phyloP scores from a whole-genome alignment of 1,140 invertebrate species.

The Achroia grisella region DNA sequence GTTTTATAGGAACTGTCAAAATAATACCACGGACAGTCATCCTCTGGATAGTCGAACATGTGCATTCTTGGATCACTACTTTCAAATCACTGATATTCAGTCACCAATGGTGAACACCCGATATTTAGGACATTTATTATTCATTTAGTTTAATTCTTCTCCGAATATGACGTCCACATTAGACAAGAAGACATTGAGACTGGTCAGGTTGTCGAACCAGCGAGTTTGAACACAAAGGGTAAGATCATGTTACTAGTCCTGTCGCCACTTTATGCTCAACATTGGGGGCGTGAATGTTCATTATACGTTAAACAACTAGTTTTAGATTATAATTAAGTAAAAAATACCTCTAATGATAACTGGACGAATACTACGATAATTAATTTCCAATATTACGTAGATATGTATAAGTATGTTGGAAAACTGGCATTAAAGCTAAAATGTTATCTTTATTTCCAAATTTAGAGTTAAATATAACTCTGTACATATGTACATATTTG shows the following conservation, averaged over 20 bases:
- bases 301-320: constrained; percentile 19
- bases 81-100: constrained; percentile 21
- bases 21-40: constrained; percentile 71
- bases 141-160: constrained; percentile 27
- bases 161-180: constrained; percentile 44
- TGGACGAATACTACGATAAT: no score
- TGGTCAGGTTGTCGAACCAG: constrained; percentile 54
- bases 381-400: no score
- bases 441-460: no score
- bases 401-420: no score
- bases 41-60: constrained; percentile 51
- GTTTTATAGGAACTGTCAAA: constrained; percentile 71
- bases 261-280: constrained; percentile 35
- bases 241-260: constrained; percentile 39
- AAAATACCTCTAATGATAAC: no score
- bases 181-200: constrained; percentile 44
- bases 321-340: no score
- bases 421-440: no score
- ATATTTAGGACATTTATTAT: constrained; percentile 15
- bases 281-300: constrained; percentile 40
- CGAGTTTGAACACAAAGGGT: constrained; percentile 31
- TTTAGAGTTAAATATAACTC: no score
- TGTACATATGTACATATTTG: no score
- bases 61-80: constrained; percentile 27
- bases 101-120: constrained; percentile 31